phyloP scores from a whole-genome alignment of 2,888 invertebrate species.

The Molorchus minor region DNA sequence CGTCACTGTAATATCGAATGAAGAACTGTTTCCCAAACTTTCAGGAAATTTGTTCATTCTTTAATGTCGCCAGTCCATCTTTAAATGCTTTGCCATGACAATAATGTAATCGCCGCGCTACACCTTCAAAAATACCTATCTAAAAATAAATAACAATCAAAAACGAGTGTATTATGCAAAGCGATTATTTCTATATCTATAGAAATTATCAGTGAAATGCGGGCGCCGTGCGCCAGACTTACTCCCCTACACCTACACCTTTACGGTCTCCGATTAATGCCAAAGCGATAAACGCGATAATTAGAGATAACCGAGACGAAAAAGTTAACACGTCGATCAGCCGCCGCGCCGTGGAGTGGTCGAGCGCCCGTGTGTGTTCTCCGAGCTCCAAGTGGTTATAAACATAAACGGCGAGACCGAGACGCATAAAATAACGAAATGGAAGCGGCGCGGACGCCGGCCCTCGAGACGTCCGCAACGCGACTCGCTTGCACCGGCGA shows the following conservation, averaged over 20 bases:
- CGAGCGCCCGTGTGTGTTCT: constrained; percentile 9
- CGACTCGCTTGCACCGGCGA: constrained; percentile 21
- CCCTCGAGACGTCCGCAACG: constrained; percentile 10
- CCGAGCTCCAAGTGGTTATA: constrained; percentile 18
- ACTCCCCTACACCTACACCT: neutral
- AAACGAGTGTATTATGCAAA: too few species aligned
- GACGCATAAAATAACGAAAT: constrained; percentile 15
- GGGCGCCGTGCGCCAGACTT: too few species aligned
- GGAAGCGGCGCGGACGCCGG: constrained; percentile 18
- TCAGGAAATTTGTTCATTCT: too few species aligned
- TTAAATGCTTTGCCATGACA: too few species aligned
- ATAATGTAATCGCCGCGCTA: too few species aligned
- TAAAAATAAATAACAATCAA: too few species aligned
- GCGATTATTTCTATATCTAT: too few species aligned
- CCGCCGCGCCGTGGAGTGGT: constrained; percentile 12
- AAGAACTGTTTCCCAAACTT: too few species aligned
- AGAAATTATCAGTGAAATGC: too few species aligned
- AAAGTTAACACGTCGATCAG: constrained; percentile 4
- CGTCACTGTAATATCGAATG: too few species aligned
- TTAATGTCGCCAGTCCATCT: too few species aligned
- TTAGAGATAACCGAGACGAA: neutral
- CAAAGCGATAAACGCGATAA: neutral
- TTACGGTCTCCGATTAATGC: neutral
- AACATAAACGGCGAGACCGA: constrained; percentile 2
- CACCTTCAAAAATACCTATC: too few species aligned